Conservation (phyloP, 2,113 vertebrate genomes). For the Mus spicilegus region DNA sequence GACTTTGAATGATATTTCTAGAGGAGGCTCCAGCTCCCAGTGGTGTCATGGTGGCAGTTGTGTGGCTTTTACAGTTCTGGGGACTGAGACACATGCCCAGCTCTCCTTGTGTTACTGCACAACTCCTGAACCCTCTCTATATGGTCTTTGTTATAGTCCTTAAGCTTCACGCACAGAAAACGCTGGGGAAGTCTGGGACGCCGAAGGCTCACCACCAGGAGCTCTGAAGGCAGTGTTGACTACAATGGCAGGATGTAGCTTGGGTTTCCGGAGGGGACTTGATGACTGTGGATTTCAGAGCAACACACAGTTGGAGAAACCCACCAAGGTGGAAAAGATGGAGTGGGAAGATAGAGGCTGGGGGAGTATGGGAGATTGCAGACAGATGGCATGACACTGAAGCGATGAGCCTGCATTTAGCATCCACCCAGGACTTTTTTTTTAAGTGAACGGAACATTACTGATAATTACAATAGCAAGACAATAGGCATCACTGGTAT, state of each 20-base stretch:
- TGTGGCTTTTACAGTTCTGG: background rate
- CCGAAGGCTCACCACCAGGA: no score
- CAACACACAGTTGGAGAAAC: background rate
- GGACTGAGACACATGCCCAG: background rate
- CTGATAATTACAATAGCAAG: background rate
- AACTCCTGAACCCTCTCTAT: background rate
- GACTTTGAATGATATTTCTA: background rate
- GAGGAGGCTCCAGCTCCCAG: background rate
- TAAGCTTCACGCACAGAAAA: background rate
- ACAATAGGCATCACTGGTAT: background rate
- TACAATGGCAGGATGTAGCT: background rate
- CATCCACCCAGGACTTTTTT: background rate
- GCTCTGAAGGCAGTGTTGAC: background rate
- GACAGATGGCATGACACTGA: background rate
- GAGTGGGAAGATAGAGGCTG: background rate
- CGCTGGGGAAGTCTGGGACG: background rate
- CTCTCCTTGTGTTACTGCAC: background rate
- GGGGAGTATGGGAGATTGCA: background rate
- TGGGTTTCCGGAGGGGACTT: background rate
- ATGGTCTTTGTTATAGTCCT: background rate
- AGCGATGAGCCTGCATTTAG: background rate
- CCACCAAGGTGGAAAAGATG: accelerated
- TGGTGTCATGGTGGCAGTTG: background rate
- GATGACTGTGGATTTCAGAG: background rate
- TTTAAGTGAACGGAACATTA: background rate